Conservation (phyloP, 2,797 vertebrate species). For the Xerus rutilus region DNA sequence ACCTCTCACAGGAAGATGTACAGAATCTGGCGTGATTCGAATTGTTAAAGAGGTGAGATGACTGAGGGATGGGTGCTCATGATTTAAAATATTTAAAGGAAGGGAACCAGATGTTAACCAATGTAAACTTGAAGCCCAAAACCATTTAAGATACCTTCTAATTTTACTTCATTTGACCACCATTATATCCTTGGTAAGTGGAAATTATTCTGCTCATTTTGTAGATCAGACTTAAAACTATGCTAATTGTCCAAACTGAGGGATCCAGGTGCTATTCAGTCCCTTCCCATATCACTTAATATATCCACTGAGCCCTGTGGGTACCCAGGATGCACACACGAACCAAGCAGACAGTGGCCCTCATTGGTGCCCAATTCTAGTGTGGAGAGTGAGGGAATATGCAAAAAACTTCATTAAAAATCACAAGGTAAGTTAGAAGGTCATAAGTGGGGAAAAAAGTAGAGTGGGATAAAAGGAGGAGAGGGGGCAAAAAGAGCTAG, state of each 20-base stretch:
- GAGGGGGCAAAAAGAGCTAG: neutral
- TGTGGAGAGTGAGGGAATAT: neutral
- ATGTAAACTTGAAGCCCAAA: neutral
- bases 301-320: neutral
- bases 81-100: neutral
- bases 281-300: neutral
- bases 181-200: neutral
- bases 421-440: neutral
- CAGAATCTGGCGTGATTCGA: neutral
- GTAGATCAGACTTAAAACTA: neutral
- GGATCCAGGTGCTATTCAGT: neutral
- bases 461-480: neutral
- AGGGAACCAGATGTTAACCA: neutral
- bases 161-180: neutral
- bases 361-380: neutral
- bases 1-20: neutral
- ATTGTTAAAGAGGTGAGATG: too few relatives aligned
- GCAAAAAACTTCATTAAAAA: conserved; percentile 4
- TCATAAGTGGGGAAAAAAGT: neutral
- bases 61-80: neutral
- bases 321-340: neutral
- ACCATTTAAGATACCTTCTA: neutral
- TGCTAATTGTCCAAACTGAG: neutral
- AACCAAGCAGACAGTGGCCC: neutral
- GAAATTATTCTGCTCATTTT: conserved; percentile 20